Evolutionary conservation across 2,797 vertebrate genomes (phyloP).

Genomic region (Mus caroli): DNA sequence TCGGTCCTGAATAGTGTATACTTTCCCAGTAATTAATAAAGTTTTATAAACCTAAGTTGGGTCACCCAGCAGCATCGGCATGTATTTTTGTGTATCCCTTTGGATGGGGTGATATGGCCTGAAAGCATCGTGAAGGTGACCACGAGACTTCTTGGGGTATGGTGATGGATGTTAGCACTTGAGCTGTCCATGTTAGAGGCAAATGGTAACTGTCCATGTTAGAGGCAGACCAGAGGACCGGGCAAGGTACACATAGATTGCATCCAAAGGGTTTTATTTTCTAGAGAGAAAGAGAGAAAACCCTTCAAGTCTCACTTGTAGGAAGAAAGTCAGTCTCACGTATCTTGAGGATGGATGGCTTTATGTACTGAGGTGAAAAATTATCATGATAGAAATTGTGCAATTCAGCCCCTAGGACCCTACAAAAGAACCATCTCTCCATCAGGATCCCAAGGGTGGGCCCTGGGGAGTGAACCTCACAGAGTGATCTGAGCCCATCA

Average conservation of each 20-base stretch:
- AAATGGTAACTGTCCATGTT: background rate
- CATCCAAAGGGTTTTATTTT: constrained; percentile 5
- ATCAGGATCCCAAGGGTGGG: background rate
- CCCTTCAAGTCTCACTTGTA: background rate
- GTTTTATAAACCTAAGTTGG: constrained; percentile 36
- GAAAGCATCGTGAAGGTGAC: constrained; percentile 24
- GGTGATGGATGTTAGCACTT: background rate
- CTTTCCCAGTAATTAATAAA: background rate
- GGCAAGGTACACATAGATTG: background rate
- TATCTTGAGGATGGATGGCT: background rate
- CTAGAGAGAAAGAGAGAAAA: background rate
- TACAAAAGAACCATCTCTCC: background rate
- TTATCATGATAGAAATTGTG: background rate
- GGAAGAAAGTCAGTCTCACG: background rate
- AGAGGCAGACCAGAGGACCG: background rate
- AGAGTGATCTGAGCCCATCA: background rate
- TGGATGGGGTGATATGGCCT: background rate
- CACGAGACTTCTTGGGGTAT: background rate
- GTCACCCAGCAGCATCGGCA: background rate
- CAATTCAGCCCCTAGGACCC: background rate
- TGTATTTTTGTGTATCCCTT: background rate
- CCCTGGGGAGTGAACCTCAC: background rate
- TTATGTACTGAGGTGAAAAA: background rate
- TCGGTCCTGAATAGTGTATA: background rate
- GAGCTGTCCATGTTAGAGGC: background rate